Percentiles rank a stretch among this genome's conserved stretches.
phyloP scores from a whole-genome alignment of 2,113 vertebrate species.

The Tetrao urogallus region DNA sequence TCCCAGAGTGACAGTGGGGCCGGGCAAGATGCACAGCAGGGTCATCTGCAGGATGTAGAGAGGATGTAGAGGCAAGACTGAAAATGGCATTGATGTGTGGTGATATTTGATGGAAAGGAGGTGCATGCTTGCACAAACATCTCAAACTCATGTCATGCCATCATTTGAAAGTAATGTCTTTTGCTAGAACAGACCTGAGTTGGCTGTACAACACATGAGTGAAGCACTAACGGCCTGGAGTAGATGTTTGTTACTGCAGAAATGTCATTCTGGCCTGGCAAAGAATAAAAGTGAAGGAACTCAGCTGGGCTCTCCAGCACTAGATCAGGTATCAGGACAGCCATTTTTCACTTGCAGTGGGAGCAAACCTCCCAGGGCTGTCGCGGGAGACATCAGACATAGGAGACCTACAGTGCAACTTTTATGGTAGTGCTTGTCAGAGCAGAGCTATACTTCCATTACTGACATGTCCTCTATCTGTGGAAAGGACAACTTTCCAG shows the following conservation, averaged over 20 bases:
- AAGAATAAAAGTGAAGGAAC: not conserved
- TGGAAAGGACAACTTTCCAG: constrained; percentile 38
- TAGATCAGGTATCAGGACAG: not conserved
- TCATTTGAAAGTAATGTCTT: not conserved
- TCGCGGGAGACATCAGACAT: not conserved
- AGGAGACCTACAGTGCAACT: not conserved
- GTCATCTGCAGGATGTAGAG: not conserved
- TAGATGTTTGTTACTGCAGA: not conserved
- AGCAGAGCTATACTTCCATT: constrained; percentile 31
- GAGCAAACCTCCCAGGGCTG: not conserved
- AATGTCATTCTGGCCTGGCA: not conserved
- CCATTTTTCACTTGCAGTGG: not conserved
- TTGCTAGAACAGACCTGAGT: not conserved
- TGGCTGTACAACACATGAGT: not conserved
- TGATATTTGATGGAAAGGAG: not conserved
- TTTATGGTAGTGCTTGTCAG: constrained; percentile 44
- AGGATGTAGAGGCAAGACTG: not conserved
- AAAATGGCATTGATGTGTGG: not conserved
- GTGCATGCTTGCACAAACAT: not conserved
- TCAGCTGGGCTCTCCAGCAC: not conserved
- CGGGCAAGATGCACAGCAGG: not conserved
- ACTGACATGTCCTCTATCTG: constrained; percentile 21
- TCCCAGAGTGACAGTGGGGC: not conserved
- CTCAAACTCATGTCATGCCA: not conserved
- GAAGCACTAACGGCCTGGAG: not conserved